Conservation (phyloP, 2,113 vertebrate species). For the Capricornis sumatraensis region DNA sequence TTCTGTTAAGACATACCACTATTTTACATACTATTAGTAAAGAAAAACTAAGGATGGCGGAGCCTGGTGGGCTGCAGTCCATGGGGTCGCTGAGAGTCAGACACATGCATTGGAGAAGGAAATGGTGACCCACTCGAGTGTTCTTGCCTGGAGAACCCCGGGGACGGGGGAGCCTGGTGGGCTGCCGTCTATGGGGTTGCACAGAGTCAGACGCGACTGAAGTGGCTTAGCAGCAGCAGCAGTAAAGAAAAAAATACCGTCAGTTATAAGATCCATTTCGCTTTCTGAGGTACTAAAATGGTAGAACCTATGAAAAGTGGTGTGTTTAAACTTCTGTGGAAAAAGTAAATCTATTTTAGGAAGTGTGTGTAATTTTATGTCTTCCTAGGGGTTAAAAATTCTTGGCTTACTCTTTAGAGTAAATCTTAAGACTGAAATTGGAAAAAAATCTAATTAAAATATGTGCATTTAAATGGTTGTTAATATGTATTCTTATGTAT, state of each 20-base stretch:
- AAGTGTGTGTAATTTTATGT: background rate
- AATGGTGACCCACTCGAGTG: no score
- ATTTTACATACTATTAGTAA: background rate
- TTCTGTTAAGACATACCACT: background rate
- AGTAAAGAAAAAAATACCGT: background rate
- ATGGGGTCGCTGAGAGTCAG: no score
- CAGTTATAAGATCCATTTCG: background rate
- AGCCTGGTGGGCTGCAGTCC: no score
- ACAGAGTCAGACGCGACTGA: no score
- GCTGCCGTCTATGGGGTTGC: no score
- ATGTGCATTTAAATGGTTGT: background rate
- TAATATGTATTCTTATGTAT: background rate
- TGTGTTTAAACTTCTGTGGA: background rate
- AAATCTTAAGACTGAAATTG: background rate
- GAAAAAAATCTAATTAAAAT: background rate
- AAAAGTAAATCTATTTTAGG: constrained; percentile 23
- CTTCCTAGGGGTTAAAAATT: background rate
- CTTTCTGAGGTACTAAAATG: constrained; percentile 3
- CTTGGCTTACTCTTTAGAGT: background rate
- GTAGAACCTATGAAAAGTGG: background rate
- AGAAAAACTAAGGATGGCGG: background rate
- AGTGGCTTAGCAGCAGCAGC: no score
- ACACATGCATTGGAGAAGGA: no score
- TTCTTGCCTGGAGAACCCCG: no score
- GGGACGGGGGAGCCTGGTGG: no score